These are phyloP conservation scores for Harpalus rufipes DNA, from an alignment of 2,888 invertebrate genomes.

Conservation along the genomic window DNA sequence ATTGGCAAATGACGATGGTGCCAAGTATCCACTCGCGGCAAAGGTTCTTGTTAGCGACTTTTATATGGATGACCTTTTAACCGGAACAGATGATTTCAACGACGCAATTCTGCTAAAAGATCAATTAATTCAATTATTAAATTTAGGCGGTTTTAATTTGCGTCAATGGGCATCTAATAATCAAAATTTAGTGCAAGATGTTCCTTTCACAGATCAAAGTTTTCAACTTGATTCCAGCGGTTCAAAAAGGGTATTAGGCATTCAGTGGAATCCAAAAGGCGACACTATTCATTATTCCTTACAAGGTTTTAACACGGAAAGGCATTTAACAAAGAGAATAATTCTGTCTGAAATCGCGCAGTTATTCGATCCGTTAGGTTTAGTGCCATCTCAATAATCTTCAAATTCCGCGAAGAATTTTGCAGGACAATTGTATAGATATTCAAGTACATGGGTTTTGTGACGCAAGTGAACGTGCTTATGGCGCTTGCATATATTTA, in stretches of 20 bases:
- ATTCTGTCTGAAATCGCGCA: constrained; percentile 22
- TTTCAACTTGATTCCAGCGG: constrained; percentile 4
- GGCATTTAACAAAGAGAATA: constrained; percentile 21
- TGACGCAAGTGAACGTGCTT: constrained; percentile 26
- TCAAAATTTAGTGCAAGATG: not conserved
- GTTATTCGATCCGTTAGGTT: constrained; percentile 25
- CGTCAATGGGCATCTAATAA: constrained; percentile 32
- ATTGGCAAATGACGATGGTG: constrained; percentile 20
- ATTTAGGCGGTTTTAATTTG: constrained; percentile 32
- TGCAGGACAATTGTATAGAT: not conserved
- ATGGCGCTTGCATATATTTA: constrained; percentile 42
- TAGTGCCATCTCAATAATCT: not conserved
- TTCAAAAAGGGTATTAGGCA: constrained; percentile 35
- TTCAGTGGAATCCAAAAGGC: constrained; percentile 13
- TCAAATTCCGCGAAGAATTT: constrained; percentile 11
- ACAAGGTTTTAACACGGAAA: not conserved
- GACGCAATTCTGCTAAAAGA: constrained; percentile 16
- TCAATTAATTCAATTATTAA: constrained; percentile 48
- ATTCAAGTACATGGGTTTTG: constrained; percentile 38
- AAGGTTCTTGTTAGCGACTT: constrained; percentile 15
- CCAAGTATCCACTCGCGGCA: constrained; percentile 21
- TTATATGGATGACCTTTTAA: constrained; percentile 25
- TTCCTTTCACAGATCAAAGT: not conserved
- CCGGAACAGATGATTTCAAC: constrained; percentile 11
- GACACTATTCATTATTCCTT: constrained; percentile 27